phyloP scores from a whole-genome alignment of 2,113 vertebrate species.

The Ornithorhynchus anatinus region DNA sequence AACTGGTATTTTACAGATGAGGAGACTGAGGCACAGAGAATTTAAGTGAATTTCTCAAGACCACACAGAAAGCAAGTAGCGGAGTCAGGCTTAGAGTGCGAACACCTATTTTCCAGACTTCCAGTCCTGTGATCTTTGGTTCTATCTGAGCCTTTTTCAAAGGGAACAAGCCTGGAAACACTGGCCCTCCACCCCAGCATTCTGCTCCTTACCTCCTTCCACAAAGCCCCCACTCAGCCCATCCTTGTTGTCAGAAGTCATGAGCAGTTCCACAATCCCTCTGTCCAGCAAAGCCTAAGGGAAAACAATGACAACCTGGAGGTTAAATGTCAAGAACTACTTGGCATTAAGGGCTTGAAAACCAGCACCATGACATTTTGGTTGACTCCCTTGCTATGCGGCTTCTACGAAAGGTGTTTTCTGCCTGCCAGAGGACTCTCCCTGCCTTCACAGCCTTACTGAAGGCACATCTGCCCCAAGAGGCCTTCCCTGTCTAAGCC shows the following conservation, averaged over 20 bases:
- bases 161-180: no score
- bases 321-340: not conserved
- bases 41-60: no score
- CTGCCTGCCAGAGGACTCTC: not conserved
- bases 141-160: not conserved
- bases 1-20: no score
- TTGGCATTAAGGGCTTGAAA: not conserved
- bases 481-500: no score
- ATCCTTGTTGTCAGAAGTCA: conserved; percentile 85
- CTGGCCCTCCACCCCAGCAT: no score
- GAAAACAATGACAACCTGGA: not conserved
- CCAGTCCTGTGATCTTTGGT: not conserved
- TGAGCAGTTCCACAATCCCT: conserved; percentile 83
- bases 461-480: no score
- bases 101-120: not conserved
- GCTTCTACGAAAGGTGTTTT: not conserved
- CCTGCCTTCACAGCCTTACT: no score
- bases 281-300: conserved; percentile 79
- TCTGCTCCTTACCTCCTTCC: conserved; percentile 85
- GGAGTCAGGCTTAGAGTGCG: no score
- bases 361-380: not conserved
- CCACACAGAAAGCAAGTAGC: no score
- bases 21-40: no score
- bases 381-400: not conserved
- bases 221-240: conserved; percentile 73